Percentiles rank a stretch among this genome's conserved stretches.
These are phyloP conservation scores for Trissolcus japonicus DNA, from an alignment of 2,888 invertebrate genomes.

Conservation along the genomic window DNA sequence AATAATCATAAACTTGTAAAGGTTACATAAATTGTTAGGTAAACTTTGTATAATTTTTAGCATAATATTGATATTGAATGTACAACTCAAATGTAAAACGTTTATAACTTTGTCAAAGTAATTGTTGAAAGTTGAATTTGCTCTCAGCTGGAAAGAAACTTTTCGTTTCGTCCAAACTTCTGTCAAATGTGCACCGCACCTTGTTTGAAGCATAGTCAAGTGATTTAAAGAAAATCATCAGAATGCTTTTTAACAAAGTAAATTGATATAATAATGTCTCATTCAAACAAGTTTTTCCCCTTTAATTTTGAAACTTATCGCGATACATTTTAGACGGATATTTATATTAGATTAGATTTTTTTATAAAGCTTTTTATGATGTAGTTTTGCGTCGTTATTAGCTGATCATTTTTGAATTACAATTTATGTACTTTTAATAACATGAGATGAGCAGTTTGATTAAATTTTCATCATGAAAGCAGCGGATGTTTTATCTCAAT, in stretches of 20 bases:
- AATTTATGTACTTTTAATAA: constrained; percentile 27
- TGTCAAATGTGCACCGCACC: constrained; percentile 17
- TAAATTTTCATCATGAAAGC: constrained; percentile 27
- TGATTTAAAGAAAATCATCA: constrained; percentile 1
- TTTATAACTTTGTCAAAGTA: neutral
- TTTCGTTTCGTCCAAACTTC: constrained; percentile 17
- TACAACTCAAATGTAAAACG: no score
- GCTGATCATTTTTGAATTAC: constrained; percentile 23
- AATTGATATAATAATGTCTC: constrained; percentile 19
- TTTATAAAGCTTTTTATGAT: constrained; percentile 39
- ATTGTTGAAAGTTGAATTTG: no score
- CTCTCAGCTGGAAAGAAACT: neutral
- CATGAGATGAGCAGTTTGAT: constrained; percentile 19
- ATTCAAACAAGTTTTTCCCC: neutral
- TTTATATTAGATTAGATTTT: constrained; percentile 38
- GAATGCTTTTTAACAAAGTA: constrained; percentile 22
- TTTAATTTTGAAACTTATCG: constrained; percentile 2
- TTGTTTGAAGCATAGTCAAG: constrained; percentile 18
- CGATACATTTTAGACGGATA: constrained; percentile 19
- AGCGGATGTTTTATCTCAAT: constrained; percentile 14
- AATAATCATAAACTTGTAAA: no score
- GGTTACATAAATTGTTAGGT: no score
- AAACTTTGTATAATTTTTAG: no score
- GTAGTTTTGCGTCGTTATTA: constrained; percentile 31
- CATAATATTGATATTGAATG: no score